These are phyloP conservation scores for Periophthalmus magnuspinnatus DNA, from an alignment of 2,797 vertebrate species.

Conservation along the genomic window DNA sequence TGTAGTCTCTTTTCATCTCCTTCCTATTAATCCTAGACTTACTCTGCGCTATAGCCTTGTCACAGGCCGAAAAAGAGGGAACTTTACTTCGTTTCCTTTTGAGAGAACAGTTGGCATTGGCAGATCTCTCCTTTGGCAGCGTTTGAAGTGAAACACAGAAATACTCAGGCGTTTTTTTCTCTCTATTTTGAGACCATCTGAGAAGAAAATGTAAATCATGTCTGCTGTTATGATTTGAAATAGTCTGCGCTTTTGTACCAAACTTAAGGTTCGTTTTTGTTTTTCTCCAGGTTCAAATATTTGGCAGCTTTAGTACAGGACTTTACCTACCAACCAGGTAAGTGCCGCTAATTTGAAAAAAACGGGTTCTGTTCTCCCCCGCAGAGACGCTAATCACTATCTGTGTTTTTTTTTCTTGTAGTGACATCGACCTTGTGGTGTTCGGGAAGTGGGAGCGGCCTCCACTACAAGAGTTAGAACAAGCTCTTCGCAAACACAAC, in stretches of 20 bases:
- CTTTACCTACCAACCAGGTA: constrained; percentile 98
- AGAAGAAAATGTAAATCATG: constrained; percentile 24
- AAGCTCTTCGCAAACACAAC: constrained; percentile 91
- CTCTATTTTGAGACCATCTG: constrained; percentile 34
- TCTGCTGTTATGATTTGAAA: constrained; percentile 6
- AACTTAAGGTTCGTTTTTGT: not conserved
- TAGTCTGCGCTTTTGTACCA: not conserved
- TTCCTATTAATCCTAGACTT: constrained; percentile 53
- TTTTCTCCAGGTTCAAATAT: constrained; percentile 89
- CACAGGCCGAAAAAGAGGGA: constrained; percentile 55
- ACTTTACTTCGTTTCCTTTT: constrained; percentile 46
- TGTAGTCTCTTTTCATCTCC: constrained; percentile 58
- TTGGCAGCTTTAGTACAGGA: constrained; percentile 98
- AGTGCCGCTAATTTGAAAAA: constrained; percentile 37
- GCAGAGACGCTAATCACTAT: constrained; percentile 2
- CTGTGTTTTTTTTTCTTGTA: constrained; percentile 53
- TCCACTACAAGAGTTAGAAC: constrained; percentile 91
- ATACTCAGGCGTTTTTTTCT: constrained; percentile 25
- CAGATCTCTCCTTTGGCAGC: constrained; percentile 38
- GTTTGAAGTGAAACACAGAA: constrained; percentile 43
- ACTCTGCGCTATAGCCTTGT: constrained; percentile 43
- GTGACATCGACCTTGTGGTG: constrained; percentile 98
- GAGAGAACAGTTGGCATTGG: constrained; percentile 43
- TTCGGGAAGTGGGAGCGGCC: constrained; percentile 97
- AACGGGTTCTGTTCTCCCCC: not conserved